Evolutionary conservation across 1,140 invertebrate species (phyloP).

Genomic region (Brachionus calyciflorus): DNA sequence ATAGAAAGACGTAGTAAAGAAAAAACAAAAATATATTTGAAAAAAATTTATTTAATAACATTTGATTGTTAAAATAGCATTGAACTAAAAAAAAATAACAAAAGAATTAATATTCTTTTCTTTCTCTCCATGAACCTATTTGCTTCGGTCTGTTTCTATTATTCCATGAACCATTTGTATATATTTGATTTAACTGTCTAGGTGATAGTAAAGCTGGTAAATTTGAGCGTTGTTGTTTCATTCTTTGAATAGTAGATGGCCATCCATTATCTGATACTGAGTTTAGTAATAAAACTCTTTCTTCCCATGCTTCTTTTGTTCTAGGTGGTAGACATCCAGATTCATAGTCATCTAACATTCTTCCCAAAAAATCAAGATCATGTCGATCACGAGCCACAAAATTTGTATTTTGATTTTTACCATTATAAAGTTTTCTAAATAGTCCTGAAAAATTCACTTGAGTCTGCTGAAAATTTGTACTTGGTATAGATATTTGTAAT

Average conservation of each 20-base stretch:
- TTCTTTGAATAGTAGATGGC: background rate
- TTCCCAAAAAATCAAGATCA: constrained; percentile 11
- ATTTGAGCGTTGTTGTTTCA: background rate
- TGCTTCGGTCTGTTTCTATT: no score
- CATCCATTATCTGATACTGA: constrained; percentile 9
- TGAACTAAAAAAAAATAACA: no score
- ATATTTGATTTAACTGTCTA: background rate
- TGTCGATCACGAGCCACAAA: background rate
- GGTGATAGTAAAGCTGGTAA: background rate
- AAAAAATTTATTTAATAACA: no score
- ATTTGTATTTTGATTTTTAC: background rate
- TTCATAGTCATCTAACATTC: constrained; percentile 6
- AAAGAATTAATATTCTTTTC: no score
- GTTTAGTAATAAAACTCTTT: background rate
- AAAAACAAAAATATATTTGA: no score
- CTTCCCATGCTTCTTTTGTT: constrained; percentile 19
- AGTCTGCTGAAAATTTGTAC: background rate
- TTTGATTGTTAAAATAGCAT: no score
- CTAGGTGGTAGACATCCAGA: background rate
- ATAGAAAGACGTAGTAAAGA: no score
- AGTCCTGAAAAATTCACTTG: background rate
- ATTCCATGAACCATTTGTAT: background rate
- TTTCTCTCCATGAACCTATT: no score
- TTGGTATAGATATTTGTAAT: background rate
- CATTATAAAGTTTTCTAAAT: background rate